A percentile compares a stretch with the other conserved stretches of the same genome.
Evolutionary conservation across 92 coral and sea anemone species (phyloP).

Genomic region (Diadumene lineata): DNA sequence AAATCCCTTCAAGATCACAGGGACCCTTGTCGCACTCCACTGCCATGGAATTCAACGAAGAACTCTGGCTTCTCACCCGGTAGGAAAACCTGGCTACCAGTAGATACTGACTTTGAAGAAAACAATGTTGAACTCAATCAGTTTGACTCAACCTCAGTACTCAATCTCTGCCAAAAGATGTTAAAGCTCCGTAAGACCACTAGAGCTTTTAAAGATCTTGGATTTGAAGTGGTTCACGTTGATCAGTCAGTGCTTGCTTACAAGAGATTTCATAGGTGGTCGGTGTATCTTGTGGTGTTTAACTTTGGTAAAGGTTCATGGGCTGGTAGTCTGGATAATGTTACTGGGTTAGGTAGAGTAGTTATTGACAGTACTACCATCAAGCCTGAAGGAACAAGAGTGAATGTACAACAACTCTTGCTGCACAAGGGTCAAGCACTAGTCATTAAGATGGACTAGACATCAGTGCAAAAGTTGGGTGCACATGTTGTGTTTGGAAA

Average conservation of each 20-base stretch:
- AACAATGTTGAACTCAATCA: slow-evolving; percentile 61
- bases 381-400: slow-evolving; percentile 34
- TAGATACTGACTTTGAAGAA: slow-evolving; percentile 25
- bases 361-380: slow-evolving; percentile 74
- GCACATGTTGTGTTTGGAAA: too few species aligned
- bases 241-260: slow-evolving; percentile 70
- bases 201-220: slow-evolving; percentile 53
- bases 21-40: slow-evolving; percentile 75
- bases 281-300: slow-evolving; percentile 54
- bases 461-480: too few species aligned
- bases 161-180: slow-evolving; percentile 55
- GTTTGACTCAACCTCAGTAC: slow-evolving; percentile 44
- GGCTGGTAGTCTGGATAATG: slow-evolving; percentile 40
- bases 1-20: slow-evolving; percentile 45
- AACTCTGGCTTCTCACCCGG: slow-evolving; percentile 62
- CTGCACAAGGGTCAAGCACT: slow-evolving; percentile 72
- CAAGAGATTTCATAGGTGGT: slow-evolving; percentile 35
- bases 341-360: slow-evolving; percentile 51
- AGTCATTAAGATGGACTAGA: slow-evolving; percentile 40
- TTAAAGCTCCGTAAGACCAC: slow-evolving; percentile 48
- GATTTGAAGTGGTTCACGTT: slow-evolving; percentile 52
- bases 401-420: slow-evolving; percentile 28
- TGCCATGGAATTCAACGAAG: slow-evolving; percentile 60
- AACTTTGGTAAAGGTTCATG: slow-evolving; percentile 67
- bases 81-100: slow-evolving; percentile 60